Conservation (phyloP, 37 sponge, comb jelly and placozoan species). For the Ianthella basta region DNA sequence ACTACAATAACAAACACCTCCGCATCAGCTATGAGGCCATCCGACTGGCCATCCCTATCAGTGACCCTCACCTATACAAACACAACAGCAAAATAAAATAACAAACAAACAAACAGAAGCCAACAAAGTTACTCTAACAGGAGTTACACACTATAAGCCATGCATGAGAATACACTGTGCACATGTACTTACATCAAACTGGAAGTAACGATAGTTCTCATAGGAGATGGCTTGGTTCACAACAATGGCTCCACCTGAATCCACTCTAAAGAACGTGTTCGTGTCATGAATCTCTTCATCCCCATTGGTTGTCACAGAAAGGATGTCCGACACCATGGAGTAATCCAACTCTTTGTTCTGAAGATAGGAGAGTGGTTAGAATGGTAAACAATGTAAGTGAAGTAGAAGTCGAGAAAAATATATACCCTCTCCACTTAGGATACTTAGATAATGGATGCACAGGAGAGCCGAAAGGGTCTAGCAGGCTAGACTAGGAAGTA, state of each 20-base stretch:
- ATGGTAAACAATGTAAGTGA: too few species aligned
- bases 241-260: background rate
- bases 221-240: background rate
- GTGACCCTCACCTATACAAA: background rate
- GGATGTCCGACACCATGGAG: background rate
- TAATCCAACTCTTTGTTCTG: slow-evolving; percentile 6
- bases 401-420: too few species aligned
- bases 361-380: too few species aligned
- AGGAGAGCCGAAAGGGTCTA: too few species aligned
- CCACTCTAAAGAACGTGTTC: slow-evolving; percentile 4
- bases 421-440: too few species aligned
- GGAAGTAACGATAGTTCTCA: slow-evolving; percentile 9
- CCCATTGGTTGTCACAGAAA: slow-evolving; percentile 5
- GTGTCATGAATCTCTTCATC: background rate
- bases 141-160: too few species aligned
- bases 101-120: too few species aligned
- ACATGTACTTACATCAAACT: background rate
- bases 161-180: too few species aligned
- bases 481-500: too few species aligned
- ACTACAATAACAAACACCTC: slow-evolving; percentile 12
- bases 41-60: background rate
- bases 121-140: too few species aligned
- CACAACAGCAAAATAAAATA: background rate
- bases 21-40: slow-evolving; percentile 5
- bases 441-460: too few species aligned